These are phyloP conservation scores for Eupithecia exiguata DNA, from an alignment of 2,888 invertebrate species.

Conservation along the genomic window DNA sequence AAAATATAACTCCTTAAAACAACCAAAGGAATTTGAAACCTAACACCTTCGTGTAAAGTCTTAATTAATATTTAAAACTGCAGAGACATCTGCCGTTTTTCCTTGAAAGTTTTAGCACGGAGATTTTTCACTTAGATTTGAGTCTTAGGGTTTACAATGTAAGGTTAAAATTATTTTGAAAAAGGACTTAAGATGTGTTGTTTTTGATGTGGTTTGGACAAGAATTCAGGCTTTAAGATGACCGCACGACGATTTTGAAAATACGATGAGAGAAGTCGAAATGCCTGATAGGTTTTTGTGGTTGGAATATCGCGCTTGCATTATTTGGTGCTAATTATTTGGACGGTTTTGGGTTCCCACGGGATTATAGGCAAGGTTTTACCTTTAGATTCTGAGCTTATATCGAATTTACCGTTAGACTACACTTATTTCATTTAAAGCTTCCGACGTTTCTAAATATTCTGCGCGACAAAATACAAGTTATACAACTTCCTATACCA, in stretches of 20 bases:
- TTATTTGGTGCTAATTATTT: slow-evolving; percentile 77
- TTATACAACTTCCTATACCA: neutral
- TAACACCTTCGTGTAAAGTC: slow-evolving; percentile 31
- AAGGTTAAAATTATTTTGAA: slow-evolving; percentile 31
- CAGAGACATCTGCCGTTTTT: slow-evolving; percentile 22
- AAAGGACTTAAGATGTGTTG: slow-evolving; percentile 11
- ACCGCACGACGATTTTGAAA: slow-evolving; percentile 76
- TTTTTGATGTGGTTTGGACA: slow-evolving; percentile 31
- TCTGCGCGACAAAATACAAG: neutral
- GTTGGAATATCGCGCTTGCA: slow-evolving; percentile 69
- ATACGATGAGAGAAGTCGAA: slow-evolving; percentile 78
- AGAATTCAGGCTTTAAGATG: slow-evolving; percentile 53
- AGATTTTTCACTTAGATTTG: slow-evolving; percentile 20
- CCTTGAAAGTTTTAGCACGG: neutral
- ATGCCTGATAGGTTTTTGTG: slow-evolving; percentile 74
- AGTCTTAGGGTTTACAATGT: slow-evolving; percentile 20
- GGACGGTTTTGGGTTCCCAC: slow-evolving; percentile 30
- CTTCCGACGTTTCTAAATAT: neutral
- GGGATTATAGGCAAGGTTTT: slow-evolving; percentile 1
- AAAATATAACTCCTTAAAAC: slow-evolving; percentile 33
- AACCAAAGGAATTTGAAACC: slow-evolving; percentile 24
- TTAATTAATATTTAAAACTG: slow-evolving; percentile 17
- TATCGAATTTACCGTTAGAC: no score
- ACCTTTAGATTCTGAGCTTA: neutral
- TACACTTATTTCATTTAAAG: neutral